Evolutionary conservation across 1,140 invertebrate genomes (phyloP), one percentile per base, ranked within the genome.

Genomic region (Drosophila sulfurigaster): DNA sequence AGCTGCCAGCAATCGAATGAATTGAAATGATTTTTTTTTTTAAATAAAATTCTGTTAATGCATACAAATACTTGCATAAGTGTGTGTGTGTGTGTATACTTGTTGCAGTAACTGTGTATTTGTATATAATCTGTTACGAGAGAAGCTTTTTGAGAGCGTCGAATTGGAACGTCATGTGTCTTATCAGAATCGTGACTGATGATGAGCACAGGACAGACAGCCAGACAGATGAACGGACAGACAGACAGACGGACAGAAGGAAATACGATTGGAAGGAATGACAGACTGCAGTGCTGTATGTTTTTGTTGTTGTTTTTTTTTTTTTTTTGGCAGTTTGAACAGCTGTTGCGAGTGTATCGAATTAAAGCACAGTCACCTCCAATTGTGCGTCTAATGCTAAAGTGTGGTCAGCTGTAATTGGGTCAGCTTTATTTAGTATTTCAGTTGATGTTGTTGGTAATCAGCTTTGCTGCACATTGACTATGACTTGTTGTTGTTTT

Each of bases 1-100:
- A 52, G 49, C 48, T 25, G 65, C 52, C 52, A 30, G 69, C 52
- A 54, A 69, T 64, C 65, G 45, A 78, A 78, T 77, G 70, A 79
- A 62, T 69, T 66, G 13, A 38, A 77, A 77, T 49, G 58, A 77
- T 77, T 69, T 43, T 64, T 62, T 45, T 65, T 45, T 52, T 62
- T 35, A 35, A 73, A 25, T 25, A 4, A 64, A 57, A 41, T 68
- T 62, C n/a, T 56, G 30, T 64, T 79, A 57, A 51, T 41, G 60
- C 52, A 16, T 68, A 25, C 3, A 20, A 3, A 45, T 13, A 43
- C 15, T 59, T 54, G 35, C 60, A 48, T 54, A 52, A 20, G 11
- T 7, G n/a, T 20, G 30, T 68, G 28, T 60, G 56, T 65, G 60
- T 65, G 51, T 41, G 20, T 46, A 20, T 48, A 59, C 15, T 60